These are phyloP conservation scores for Syngnathus acus DNA, from an alignment of 2,797 vertebrate genomes.

Conservation along the genomic window DNA sequence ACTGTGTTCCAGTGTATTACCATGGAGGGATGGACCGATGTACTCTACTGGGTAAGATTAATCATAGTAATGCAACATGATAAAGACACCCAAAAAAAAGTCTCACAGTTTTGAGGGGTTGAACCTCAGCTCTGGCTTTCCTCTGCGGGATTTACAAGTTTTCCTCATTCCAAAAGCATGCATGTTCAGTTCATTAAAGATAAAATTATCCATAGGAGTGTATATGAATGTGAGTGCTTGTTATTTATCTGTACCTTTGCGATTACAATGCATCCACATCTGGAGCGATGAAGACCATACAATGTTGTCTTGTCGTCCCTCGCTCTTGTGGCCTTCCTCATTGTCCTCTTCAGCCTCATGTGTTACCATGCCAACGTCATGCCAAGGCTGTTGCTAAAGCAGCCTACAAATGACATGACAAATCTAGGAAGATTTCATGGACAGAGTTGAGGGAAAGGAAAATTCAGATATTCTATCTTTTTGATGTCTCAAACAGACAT, in stretches of 20 bases:
- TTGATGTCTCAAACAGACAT: not conserved
- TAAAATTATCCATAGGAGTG: not conserved
- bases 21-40: constrained; percentile 98
- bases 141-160: not conserved
- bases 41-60: constrained; percentile 97
- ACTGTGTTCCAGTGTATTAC: constrained; percentile 99
- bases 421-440: constrained; percentile 9
- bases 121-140: not conserved
- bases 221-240: not conserved
- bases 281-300: not conserved
- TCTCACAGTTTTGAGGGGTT: not conserved
- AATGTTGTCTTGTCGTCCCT: not conserved
- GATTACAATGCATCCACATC: not conserved
- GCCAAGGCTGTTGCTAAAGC: constrained; percentile 32
- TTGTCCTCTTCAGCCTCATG: constrained; percentile 14
- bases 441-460: not conserved
- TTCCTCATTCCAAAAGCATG: not conserved
- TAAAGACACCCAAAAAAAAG: not conserved
- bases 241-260: too few species aligned
- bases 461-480: not conserved
- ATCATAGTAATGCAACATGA: not conserved
- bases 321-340: constrained; percentile 1
- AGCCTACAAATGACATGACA: constrained; percentile 13
- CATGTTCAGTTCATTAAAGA: not conserved
- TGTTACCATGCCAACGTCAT: constrained; percentile 56